These are phyloP conservation scores for Julus scanicus DNA, from an alignment of 2,888 invertebrate genomes.

Conservation along the genomic window DNA sequence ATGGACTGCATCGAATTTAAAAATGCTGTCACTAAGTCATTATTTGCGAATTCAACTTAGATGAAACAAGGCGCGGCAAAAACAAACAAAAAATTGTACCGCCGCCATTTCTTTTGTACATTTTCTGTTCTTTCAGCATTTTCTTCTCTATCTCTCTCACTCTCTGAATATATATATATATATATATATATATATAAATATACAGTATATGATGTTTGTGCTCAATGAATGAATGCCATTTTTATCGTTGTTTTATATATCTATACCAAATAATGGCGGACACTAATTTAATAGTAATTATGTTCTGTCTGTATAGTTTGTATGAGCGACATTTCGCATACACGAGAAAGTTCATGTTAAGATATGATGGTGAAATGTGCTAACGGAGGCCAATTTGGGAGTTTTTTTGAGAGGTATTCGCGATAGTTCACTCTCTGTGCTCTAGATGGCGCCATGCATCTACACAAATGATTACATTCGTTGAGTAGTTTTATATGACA, in stretches of 20 bases:
- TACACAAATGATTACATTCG: not conserved
- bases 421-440: not conserved
- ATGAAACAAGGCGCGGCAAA: not conserved
- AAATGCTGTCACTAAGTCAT: not conserved
- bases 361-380: conserved; percentile 30
- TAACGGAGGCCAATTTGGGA: conserved; percentile 15
- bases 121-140: conserved; percentile 31
- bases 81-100: not conserved
- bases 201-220: conserved; percentile 42
- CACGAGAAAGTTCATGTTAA: conserved; percentile 16
- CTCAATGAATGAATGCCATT: conserved; percentile 42
- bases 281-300: conserved; percentile 11
- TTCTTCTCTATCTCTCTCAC: conserved; percentile 33
- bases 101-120: conserved; percentile 34
- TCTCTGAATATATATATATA: not conserved
- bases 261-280: conserved; percentile 16
- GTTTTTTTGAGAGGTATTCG: not conserved
- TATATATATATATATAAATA: conserved; percentile 21
- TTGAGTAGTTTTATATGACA: not conserved
- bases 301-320: not conserved
- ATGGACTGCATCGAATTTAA: not conserved
- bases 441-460: not conserved
- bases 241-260: conserved; percentile 42
- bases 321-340: not conserved
- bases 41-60: not conserved